Base-by-base conservation (phyloP, 1,140 invertebrate species). In the Steinernema khuongi region DNA sequence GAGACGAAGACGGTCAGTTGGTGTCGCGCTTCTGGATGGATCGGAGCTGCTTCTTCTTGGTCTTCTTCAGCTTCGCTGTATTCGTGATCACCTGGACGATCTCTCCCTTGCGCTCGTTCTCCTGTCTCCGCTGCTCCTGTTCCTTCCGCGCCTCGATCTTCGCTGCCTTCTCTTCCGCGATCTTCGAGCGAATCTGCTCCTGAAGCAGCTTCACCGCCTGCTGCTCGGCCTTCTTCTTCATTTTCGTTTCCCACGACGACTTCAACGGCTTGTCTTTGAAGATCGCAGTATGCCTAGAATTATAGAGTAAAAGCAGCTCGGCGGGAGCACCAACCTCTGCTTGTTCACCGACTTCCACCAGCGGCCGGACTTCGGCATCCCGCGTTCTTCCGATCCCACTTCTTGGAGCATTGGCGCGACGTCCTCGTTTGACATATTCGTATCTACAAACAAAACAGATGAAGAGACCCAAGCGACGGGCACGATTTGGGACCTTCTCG, bases 21-120 rank as follows among this genome's bases (percentile, higher is more conserved):
- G 50, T 60, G 26, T 77, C 75, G 19, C 72, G 60, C 69, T 77
- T 77, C 30, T 77, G 67, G 33, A 77, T 73, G 29, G 50, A 67
- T 11, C 75, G 75, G 1, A 77, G 70, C n/a, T 77, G 75, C n/a
- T 70, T 41, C 60, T 77, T 77, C 60, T 77, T 77, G 14, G 72
- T 77, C 43, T 75, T 68, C 67, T 77, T 77, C 32, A 77, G 72
- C 67, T 77, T 77, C 18, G 75, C 31, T 0, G 44, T 71, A 17
- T 77, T 77, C 1, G 41, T 77, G 67, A 77, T 77, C 19, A 77
- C 71, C 72, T 77, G 73, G 14, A 60, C 50, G 50, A 60, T 71
- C 68, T 77, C 75, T 0, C 36, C 44, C 68, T 77, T 77, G 22
- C 71, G 32, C 32, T 77, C 75, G 43, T 77, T 77, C 68, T 77